Evolutionary conservation across 2,888 invertebrate species (phyloP).

Genomic region (Onthophagus sagittarius): DNA sequence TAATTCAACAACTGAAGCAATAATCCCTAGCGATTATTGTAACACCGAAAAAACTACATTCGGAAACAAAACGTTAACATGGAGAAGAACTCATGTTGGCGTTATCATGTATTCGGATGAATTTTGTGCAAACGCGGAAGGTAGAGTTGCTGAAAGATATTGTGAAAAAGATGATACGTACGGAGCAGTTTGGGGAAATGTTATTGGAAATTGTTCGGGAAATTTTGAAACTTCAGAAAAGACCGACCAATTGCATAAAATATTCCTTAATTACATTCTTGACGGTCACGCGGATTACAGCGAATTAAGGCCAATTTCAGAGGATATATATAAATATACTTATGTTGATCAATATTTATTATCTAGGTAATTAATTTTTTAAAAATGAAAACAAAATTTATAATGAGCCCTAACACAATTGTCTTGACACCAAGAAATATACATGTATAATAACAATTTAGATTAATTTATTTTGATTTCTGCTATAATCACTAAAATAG

Average conservation of each 20-base stretch:
- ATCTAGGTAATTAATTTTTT: slow-evolving; percentile 1
- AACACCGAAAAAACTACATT: not conserved
- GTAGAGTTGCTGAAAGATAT: slow-evolving; percentile 8
- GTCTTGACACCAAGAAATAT: too few species aligned
- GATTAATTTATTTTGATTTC: too few species aligned
- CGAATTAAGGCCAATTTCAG: not conserved
- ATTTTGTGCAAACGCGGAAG: slow-evolving; percentile 16
- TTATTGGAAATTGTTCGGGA: slow-evolving; percentile 15
- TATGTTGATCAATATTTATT: slow-evolving; percentile 17
- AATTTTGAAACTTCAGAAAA: slow-evolving; percentile 11
- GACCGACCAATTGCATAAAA: slow-evolving; percentile 12
- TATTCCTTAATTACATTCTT: slow-evolving; percentile 9
- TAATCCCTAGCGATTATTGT: not conserved
- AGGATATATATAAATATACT: slow-evolving; percentile 5
- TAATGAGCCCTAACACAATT: not conserved
- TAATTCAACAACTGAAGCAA: not conserved
- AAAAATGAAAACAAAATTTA: not conserved
- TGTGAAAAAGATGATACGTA: slow-evolving; percentile 15
- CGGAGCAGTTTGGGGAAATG: slow-evolving; percentile 11
- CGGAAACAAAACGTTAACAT: slow-evolving; percentile 13
- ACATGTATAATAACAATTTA: too few species aligned
- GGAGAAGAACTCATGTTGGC: slow-evolving; percentile 13
- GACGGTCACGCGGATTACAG: slow-evolving; percentile 6
- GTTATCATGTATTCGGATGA: slow-evolving; percentile 11
- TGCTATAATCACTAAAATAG: too few species aligned